Evolutionary conservation across 2,888 invertebrate species (phyloP), one percentile per base, ranked within the genome.

Genomic region (Entomobrya proxima): DNA sequence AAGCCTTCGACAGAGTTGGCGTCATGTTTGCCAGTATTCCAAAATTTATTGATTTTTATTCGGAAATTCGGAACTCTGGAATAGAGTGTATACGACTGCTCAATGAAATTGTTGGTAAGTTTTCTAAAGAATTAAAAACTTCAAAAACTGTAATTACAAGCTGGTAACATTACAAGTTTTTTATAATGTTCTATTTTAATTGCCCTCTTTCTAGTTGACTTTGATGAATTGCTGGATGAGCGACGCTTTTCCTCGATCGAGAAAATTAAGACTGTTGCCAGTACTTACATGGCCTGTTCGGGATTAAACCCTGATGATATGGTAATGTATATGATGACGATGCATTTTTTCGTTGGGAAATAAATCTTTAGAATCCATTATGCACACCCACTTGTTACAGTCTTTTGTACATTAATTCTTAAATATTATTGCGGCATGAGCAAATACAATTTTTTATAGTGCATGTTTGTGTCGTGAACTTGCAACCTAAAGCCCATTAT

Each of bases 1-100:
- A 96, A 91, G 95, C 95, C 89, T 95, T 96, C 81, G 95, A 96
- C 89, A 95, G 95, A 92, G 97, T 96, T 7, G 98, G 98, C 55
- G 98, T 99, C 1, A 96, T 98, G 95, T 99, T 99, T 93, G 98
- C 98, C 9, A 98, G 98, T 79, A 98, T 99, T 90, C 97, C 98
- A 2, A 98, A 98, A 93, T 99, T 98, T 92, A 96, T 97, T 88
- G 98, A 98, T 92, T 99, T 99, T 93, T 99, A 99, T 93, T 97
- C 98, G 0, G 99, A 99, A 92, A 97, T 97, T 91, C 96, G 96
- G 61, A 98, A 98, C 93, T 98, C 98, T 92, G 99, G 98, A 21
- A 96, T 98, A 91, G 99, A 99, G 92, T 99, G 99, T 93, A 97
- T 99, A 91, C 94, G 99, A 82, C 94, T 99, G 89, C 94, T 99